Conservation (phyloP, 2,797 vertebrate genomes). For the Lepilemur ruficaudatus region DNA sequence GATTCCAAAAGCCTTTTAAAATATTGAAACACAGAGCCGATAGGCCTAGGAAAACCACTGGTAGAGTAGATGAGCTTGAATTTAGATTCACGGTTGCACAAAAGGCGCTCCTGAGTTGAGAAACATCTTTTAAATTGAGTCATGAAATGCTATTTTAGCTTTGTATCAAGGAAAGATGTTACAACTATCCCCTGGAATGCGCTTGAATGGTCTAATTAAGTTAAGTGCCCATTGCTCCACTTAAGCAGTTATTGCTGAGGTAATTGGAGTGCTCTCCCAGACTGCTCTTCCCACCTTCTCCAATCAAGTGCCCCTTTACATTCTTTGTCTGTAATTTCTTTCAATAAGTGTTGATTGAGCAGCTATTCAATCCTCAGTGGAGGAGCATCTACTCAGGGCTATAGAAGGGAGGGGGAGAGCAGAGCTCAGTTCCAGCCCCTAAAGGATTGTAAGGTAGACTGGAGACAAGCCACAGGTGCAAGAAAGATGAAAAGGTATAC, state of each 20-base stretch:
- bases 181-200: not conserved
- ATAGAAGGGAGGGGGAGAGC: not conserved
- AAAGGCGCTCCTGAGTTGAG: not conserved
- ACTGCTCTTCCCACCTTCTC: not conserved
- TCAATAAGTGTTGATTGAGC: not conserved
- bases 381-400: not conserved
- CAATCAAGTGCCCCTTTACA: not conserved
- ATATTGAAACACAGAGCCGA: not conserved
- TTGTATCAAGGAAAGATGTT: not conserved
- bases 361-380: not conserved
- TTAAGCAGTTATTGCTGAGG: slow-evolving; percentile 1
- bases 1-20: not conserved
- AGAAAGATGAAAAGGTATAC: not conserved
- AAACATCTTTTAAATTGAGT: slow-evolving; percentile 25
- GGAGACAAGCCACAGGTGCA: not conserved
- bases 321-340: not conserved
- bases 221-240: not conserved
- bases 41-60: not conserved
- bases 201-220: not conserved
- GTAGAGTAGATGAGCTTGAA: not conserved
- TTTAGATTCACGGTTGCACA: not conserved
- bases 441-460: not conserved
- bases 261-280: not conserved
- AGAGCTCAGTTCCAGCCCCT: not conserved
- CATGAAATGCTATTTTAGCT: slow-evolving; percentile 24